A percentile compares a stretch with the other conserved stretches of the same genome.
Evolutionary conservation across 2,888 invertebrate species (phyloP).

Genomic region (Rhaphigaster nebulosa): DNA sequence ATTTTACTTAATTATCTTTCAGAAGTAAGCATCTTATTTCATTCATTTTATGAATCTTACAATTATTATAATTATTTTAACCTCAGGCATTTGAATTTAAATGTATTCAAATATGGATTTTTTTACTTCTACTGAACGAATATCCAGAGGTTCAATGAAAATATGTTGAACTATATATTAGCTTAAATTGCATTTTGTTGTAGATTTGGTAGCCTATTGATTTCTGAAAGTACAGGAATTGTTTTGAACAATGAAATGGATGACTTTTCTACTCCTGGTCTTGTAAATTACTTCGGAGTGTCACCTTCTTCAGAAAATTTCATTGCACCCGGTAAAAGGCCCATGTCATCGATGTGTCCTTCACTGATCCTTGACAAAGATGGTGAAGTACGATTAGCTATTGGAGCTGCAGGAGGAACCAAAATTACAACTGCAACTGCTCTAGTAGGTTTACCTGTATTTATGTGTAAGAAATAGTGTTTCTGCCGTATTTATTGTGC

Average conservation of each 20-base stretch:
- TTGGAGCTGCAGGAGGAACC: constrained; percentile 73
- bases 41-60: no score
- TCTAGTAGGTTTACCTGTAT: constrained; percentile 65
- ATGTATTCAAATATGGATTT: neutral
- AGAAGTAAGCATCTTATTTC: no score
- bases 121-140: neutral
- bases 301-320: constrained; percentile 86
- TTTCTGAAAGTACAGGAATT: constrained; percentile 86
- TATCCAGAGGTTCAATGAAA: neutral
- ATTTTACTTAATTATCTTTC: no score
- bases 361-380: constrained; percentile 78
- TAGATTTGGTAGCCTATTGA: constrained; percentile 79
- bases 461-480: neutral
- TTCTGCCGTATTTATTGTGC: neutral
- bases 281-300: constrained; percentile 78
- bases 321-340: constrained; percentile 84
- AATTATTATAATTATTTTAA: neutral
- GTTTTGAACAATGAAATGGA: constrained; percentile 96
- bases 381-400: constrained; percentile 69
- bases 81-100: no score
- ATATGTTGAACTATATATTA: neutral
- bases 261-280: constrained; percentile 88
- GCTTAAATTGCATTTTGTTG: neutral
- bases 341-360: constrained; percentile 90
- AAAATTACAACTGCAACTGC: constrained; percentile 72